Percentiles rank a stretch among this genome's conserved stretches.
Evolutionary conservation across 2,113 vertebrate species (phyloP).

Genomic region (Platycercus adscitus): DNA sequence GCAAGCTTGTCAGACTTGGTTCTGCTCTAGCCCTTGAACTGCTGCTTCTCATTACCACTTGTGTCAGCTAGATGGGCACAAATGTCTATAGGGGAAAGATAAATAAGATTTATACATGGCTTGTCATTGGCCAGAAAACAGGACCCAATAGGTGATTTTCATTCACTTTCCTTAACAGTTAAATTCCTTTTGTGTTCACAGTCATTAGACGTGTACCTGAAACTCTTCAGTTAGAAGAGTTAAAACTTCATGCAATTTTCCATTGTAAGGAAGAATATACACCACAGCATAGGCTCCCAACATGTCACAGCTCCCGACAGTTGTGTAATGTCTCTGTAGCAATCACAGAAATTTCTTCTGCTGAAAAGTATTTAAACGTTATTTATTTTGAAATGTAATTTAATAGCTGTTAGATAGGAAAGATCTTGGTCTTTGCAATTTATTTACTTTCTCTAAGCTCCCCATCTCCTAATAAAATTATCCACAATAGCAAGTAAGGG

Average conservation of each 20-base stretch:
- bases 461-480: background rate
- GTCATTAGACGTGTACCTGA: background rate
- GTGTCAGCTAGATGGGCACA: background rate
- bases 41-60: background rate
- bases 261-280: background rate
- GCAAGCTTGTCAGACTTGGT: background rate
- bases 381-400: conserved; percentile 17
- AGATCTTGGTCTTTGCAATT: background rate
- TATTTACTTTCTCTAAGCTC: background rate
- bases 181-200: background rate
- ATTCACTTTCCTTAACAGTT: background rate
- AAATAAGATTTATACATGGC: background rate
- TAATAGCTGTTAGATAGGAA: background rate
- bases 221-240: background rate
- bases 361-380: background rate
- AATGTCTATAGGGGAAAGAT: accelerated
- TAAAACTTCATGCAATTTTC: background rate
- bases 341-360: background rate
- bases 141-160: background rate
- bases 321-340: background rate
- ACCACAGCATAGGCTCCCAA: background rate
- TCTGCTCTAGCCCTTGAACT: background rate
- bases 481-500: background rate
- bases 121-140: background rate
- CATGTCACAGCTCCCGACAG: background rate